A percentile compares a stretch with the other conserved stretches of the same genome.
Conservation (phyloP, 2,113 vertebrate genomes). For the Oxygymnocypris stewartii region DNA sequence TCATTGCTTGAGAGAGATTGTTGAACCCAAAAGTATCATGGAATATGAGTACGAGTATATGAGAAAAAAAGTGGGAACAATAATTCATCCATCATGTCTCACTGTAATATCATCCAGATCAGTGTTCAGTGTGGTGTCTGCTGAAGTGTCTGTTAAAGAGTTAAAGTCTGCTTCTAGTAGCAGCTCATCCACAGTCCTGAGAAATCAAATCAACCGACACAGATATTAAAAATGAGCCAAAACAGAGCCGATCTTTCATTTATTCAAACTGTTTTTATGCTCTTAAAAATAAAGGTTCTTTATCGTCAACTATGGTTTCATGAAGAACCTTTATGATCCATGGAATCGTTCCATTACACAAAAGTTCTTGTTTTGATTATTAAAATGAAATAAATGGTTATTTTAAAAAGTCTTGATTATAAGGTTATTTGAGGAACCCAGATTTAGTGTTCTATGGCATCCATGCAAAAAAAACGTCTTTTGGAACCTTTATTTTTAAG, state of each 20-base stretch:
- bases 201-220: slow-evolving; percentile 33
- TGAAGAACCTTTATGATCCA: background rate
- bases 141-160: slow-evolving; percentile 56
- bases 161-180: slow-evolving; percentile 63
- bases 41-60: background rate
- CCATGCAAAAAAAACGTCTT: background rate
- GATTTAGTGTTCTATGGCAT: background rate
- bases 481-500: background rate
- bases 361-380: background rate
- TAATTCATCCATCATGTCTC: slow-evolving; percentile 51
- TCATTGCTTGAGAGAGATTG: background rate
- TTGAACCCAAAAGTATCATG: background rate
- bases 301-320: background rate
- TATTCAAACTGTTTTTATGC: background rate
- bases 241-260: background rate
- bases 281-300: background rate
- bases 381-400: background rate
- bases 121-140: slow-evolving; percentile 53
- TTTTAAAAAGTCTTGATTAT: no score
- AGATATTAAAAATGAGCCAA: slow-evolving; percentile 3
- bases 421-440: no score
- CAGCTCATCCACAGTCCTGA: slow-evolving; percentile 70
- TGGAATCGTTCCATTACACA: background rate
- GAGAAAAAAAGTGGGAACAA: background rate
- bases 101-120: slow-evolving; percentile 67